These are phyloP conservation scores for Erinaceus europaeus DNA, from an alignment of 2,113 vertebrate species.

Conservation along the genomic window DNA sequence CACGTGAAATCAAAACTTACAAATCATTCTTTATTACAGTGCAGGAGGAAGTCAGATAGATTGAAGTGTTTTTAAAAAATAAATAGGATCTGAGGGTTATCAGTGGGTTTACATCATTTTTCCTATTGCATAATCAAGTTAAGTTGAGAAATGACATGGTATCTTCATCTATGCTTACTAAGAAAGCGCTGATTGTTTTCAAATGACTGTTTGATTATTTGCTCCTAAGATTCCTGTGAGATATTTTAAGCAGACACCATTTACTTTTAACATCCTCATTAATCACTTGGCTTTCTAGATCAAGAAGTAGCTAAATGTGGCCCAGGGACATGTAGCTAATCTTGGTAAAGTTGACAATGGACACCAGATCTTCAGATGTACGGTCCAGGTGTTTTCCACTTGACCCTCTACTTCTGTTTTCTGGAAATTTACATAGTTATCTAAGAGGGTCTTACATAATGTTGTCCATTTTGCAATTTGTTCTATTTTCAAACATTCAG, in stretches of 20 bases:
- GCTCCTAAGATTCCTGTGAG: not conserved
- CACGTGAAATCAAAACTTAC: not conserved
- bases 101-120: not conserved
- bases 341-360: not conserved
- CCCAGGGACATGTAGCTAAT: not conserved
- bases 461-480: not conserved
- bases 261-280: conserved; percentile 17
- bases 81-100: conserved; percentile 6
- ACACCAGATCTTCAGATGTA: not conserved
- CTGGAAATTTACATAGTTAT: not conserved
- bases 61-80: not conserved
- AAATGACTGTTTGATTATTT: not conserved
- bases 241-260: not conserved
- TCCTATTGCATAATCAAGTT: conserved; percentile 3
- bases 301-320: not conserved
- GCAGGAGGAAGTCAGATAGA: conserved; percentile 4
- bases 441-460: not conserved
- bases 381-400: not conserved
- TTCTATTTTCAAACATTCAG: not conserved
- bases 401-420: not conserved
- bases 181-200: conserved; percentile 27
- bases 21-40: not conserved
- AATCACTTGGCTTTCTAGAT: not conserved
- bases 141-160: conserved; percentile 15
- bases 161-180: not conserved